Percentiles rank a stretch among this genome's conserved stretches.
These are phyloP conservation scores for Onthophagus taurus DNA, from an alignment of 1,140 invertebrate species.

Conservation along the genomic window DNA sequence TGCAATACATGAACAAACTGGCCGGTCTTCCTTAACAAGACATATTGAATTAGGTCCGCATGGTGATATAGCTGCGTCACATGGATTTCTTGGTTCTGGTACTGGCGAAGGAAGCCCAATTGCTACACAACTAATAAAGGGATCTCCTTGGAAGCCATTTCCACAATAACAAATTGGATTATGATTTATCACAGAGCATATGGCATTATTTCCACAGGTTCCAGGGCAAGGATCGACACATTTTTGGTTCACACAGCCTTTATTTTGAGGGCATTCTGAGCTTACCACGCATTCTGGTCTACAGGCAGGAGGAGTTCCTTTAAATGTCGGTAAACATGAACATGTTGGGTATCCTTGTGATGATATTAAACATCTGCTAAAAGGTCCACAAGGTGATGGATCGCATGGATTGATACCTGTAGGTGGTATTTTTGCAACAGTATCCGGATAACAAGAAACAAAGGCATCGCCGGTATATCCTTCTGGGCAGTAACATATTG, in stretches of 20 bases:
- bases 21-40: constrained; percentile 64
- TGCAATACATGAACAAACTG: constrained; percentile 67
- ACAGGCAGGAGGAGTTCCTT: constrained; percentile 67
- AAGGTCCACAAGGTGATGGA: constrained; percentile 70
- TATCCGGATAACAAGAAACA: constrained; percentile 53
- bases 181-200: constrained; percentile 69
- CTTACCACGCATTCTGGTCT: constrained; percentile 73
- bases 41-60: constrained; percentile 81
- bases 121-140: constrained; percentile 57
- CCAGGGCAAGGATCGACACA: constrained; percentile 69
- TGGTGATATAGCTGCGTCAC: constrained; percentile 56
- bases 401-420: constrained; percentile 48
- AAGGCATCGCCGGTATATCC: constrained; percentile 71
- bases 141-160: constrained; percentile 65
- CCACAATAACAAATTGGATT: constrained; percentile 75
- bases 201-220: constrained; percentile 63
- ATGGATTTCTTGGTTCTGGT: constrained; percentile 51
- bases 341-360: constrained; percentile 63
- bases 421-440: too few species aligned
- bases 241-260: constrained; percentile 68
- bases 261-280: constrained; percentile 65
- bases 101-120: constrained; percentile 32
- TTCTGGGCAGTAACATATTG: constrained; percentile 65
- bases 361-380: constrained; percentile 64
- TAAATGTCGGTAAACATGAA: constrained; percentile 68